These are phyloP conservation scores for Prosapia bicincta DNA, from an alignment of 2,888 invertebrate genomes.

Conservation along the genomic window DNA sequence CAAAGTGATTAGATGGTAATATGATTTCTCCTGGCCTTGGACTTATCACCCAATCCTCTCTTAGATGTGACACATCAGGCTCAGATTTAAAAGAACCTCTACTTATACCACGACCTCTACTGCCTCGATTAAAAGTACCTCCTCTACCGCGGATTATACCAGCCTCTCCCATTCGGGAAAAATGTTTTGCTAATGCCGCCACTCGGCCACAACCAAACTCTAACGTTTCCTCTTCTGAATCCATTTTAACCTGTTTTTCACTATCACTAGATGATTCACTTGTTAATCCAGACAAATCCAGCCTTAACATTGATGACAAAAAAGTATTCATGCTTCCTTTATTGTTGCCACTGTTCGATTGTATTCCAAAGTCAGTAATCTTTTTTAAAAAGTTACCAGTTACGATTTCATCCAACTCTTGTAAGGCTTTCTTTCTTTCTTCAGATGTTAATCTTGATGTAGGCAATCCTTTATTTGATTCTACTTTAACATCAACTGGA, in stretches of 20 bases:
- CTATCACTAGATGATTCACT: slow-evolving; percentile 20
- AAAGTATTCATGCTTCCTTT: slow-evolving; percentile 29
- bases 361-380: slow-evolving; percentile 30
- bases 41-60: slow-evolving; percentile 24
- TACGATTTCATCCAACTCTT: slow-evolving; percentile 41
- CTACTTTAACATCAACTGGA: slow-evolving; percentile 3
- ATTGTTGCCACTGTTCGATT: slow-evolving; percentile 7
- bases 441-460: slow-evolving; percentile 36
- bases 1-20: slow-evolving; percentile 22
- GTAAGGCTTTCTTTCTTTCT: slow-evolving; percentile 39
- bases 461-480: neutral
- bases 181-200: slow-evolving; percentile 66
- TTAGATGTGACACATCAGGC: slow-evolving; percentile 43
- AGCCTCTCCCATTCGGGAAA: slow-evolving; percentile 49
- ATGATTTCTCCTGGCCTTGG: slow-evolving; percentile 35
- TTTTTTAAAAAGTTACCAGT: slow-evolving; percentile 37
- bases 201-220: slow-evolving; percentile 63
- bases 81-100: slow-evolving; percentile 42
- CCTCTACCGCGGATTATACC: slow-evolving; percentile 44
- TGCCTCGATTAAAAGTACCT: slow-evolving; percentile 34
- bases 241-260: slow-evolving; percentile 18
- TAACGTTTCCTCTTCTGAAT: slow-evolving; percentile 60
- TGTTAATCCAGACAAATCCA: slow-evolving; percentile 43
- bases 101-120: slow-evolving; percentile 34
- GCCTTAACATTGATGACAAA: slow-evolving; percentile 41